A percentile compares a stretch with the other conserved stretches of the same genome.
Conservation (phyloP, 1,140 invertebrate genomes). For the Gryllus bimaculatus region DNA sequence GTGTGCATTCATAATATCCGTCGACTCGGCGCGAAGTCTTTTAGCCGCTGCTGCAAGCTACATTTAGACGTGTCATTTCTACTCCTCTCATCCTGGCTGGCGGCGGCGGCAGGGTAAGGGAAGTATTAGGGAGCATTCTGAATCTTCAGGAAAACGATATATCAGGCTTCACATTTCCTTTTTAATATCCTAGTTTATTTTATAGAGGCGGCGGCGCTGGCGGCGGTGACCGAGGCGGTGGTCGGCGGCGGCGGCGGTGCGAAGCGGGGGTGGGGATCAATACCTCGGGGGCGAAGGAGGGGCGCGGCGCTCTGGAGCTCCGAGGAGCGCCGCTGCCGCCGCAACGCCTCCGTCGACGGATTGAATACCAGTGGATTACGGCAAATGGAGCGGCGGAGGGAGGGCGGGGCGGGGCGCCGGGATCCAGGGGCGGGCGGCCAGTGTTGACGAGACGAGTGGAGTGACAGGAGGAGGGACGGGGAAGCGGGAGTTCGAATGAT, state of each 20-base stretch:
- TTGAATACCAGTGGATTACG: neutral
- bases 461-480: neutral
- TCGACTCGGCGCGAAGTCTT: neutral
- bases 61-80: neutral
- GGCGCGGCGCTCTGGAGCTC: no score
- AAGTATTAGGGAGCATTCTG: neutral
- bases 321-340: no score
- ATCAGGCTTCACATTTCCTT: neutral
- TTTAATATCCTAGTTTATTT: conserved; percentile 6
- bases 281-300: neutral
- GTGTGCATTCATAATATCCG: neutral
- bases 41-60: neutral
- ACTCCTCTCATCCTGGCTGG: neutral
- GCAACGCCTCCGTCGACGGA: neutral
- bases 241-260: no score
- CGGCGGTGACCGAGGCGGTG: no score
- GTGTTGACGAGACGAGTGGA: no score
- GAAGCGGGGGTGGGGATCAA: neutral
- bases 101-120: neutral
- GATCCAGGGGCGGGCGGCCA: no score
- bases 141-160: conserved; percentile 1
- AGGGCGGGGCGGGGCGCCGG: no score
- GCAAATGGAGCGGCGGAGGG: neutral
- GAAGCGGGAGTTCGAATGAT: neutral
- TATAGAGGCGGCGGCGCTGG: neutral